Evolutionary conservation across 30 jellyfish, hydroid and myxozoan genomes (phyloP), one percentile per base, ranked within the genome.

Genomic region (Hydractinia echinata): DNA sequence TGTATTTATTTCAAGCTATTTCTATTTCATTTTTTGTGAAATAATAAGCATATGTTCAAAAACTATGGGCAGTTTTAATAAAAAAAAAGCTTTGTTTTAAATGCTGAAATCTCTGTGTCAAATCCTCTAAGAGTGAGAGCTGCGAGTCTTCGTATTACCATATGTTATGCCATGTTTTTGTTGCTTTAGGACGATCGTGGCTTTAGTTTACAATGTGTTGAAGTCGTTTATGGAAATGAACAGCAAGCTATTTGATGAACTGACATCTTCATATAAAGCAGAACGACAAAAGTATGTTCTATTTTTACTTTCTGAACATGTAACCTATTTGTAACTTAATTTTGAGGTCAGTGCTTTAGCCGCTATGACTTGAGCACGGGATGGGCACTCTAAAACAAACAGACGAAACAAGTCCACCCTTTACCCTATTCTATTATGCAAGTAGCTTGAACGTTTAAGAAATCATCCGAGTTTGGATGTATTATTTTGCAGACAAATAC

Each of bases 141-240:
- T 13, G 15, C 3, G 15, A 13, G 69, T 58, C 69, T 18, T 18
- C 16, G 19, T 58, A 11, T 18, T 58, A 58, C 69, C 19, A 18
- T 58, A 2, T 30, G 44, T 30, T 30, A 30, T 30, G 44, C 44
- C 44, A 30, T 30, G 44, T 3, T 0, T 58, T 11, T 18, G 15
- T 13, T 58, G 15, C 51, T 71, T 48, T 16, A 91, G 97, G 61
- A 91, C 97, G 9, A 91, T 91, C 54, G 95, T 82, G 67, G 97
- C 95, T 4, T 73, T 91, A 30, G 86, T 91, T 19, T 91, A 91
- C 76, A 91, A 91, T 66, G 97, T 92, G 11, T 78, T 91, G 76
- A 91, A 91, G 66, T 74, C 86, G 72, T 86, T 91, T 85, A 91
- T 91, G 97, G 97, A 91, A 61, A 91, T 91, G 97, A 91, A 91